Base-by-base conservation (phyloP, 2,888 invertebrate genomes). In the Laspeyria flexula region DNA sequence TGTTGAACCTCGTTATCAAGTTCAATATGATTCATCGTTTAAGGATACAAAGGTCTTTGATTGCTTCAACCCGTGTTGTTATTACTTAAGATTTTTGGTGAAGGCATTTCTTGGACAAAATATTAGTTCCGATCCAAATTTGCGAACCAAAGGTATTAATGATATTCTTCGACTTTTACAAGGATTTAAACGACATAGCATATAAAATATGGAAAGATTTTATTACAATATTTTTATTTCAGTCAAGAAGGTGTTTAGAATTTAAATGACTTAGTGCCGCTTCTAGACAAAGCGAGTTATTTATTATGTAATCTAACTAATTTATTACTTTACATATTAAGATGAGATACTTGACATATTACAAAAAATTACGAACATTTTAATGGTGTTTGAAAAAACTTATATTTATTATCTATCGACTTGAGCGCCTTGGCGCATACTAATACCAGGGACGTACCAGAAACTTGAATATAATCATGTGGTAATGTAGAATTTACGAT, bases 1-100 rank as follows among this genome's bases (percentile, higher is more conserved):
- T 60, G 53, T 55, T 74, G 73, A 75, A 71, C 74, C 71, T 75
- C 65, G 62, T 66, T 66, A 71, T 72, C 74, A 77, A 79, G 81
- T 81, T 81, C 77, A 75, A 71, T 64, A 62, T 71, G 75, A 78
- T 63, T 78, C 72, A 66, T 56, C 37, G 33, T 39, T 55, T 58
- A 11, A 44, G 31, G 47, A 53, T 55, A 44, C 40, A 47, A 50
- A 47, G 59, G 50, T 46, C 33, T 49, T 27, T 23, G 35, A 49
- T 51, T 46, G 43, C 53, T 40, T 34, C 52, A 49, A 48, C 41
- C 43, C 54, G 38, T n/a, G 31, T 15, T 27, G 35, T 35, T 51
- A 18, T 48, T 57, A 45, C 47, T 27, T 48, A 41, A 55, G 46
- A 40, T 39, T 43, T 53, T 53, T 46, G 1, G 34, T 31, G 51